A percentile compares a stretch with the other conserved stretches of the same genome.
Evolutionary conservation across 2,888 invertebrate genomes (phyloP).

Genomic region (Diarsia rubi): DNA sequence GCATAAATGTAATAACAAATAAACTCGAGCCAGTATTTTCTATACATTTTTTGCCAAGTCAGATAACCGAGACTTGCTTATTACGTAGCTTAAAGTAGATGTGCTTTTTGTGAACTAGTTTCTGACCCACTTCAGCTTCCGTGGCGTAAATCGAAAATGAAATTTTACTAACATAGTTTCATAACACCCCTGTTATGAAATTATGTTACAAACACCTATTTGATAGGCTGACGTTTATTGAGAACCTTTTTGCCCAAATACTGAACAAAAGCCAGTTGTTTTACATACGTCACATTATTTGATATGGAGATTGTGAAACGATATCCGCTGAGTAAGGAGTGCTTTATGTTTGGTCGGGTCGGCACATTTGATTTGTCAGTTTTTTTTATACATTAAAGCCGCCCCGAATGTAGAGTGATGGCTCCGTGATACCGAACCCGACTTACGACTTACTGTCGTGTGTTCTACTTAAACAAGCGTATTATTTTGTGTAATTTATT

Average conservation of each 20-base stretch:
- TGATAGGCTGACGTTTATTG: slow-evolving; percentile 49
- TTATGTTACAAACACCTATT: slow-evolving; percentile 53
- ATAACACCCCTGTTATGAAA: no score
- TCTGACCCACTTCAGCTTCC: slow-evolving; percentile 67
- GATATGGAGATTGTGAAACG: not conserved
- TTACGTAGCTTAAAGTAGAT: slow-evolving; percentile 54
- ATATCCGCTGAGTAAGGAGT: not conserved
- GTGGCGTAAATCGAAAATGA: slow-evolving; percentile 64
- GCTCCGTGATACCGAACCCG: not conserved
- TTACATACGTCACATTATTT: not conserved
- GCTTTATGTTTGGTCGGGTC: not conserved
- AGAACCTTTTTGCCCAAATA: slow-evolving; percentile 43
- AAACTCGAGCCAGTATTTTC: slow-evolving; percentile 50
- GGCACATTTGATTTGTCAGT: not conserved
- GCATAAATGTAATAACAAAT: slow-evolving; percentile 35
- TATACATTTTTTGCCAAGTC: slow-evolving; percentile 59
- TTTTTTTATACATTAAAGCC: not conserved
- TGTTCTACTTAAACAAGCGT: not conserved
- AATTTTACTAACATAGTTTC: no score
- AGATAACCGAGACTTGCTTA: slow-evolving; percentile 60
- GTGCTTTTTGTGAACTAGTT: slow-evolving; percentile 62
- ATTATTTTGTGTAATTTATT: not conserved
- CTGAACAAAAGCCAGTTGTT: slow-evolving; percentile 8
- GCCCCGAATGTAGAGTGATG: not conserved
- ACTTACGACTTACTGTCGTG: not conserved